Evolutionary conservation across 2,113 vertebrate species (phyloP).

Genomic region (Halichoerus grypus): DNA sequence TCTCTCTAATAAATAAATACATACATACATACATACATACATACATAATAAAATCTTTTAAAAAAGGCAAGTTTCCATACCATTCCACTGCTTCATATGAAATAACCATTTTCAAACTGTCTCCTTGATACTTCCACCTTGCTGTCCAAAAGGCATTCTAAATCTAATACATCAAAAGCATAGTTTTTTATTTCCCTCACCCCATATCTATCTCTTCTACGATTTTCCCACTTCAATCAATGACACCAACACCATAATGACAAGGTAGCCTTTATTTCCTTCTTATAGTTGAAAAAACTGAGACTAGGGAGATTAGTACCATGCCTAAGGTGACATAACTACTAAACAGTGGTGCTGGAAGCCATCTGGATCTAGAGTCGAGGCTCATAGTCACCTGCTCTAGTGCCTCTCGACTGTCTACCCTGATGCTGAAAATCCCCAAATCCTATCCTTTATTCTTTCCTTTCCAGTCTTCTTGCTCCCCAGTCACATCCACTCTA

Average conservation of each 20-base stretch:
- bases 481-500: not conserved
- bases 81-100: not conserved
- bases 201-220: not conserved
- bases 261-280: not conserved
- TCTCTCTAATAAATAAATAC: no score
- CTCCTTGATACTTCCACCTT: conserved; percentile 46
- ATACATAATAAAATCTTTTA: not conserved
- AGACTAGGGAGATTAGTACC: not conserved
- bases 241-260: not conserved
- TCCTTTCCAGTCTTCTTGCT: not conserved
- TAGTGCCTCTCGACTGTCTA: not conserved
- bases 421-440: not conserved
- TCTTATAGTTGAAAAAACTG: not conserved
- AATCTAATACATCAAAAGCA: not conserved
- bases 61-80: not conserved
- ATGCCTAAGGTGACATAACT: not conserved
- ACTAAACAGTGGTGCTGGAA: not conserved
- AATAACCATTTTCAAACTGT: conserved; percentile 28
- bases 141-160: not conserved
- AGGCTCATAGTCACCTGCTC: not conserved
- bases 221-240: conserved; percentile 10
- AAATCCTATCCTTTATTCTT: not conserved
- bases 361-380: not conserved
- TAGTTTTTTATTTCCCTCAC: not conserved
- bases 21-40: not conserved